Evolutionary conservation across 2,113 vertebrate genomes (phyloP).

Genomic region (Neodon shergylaensis): DNA sequence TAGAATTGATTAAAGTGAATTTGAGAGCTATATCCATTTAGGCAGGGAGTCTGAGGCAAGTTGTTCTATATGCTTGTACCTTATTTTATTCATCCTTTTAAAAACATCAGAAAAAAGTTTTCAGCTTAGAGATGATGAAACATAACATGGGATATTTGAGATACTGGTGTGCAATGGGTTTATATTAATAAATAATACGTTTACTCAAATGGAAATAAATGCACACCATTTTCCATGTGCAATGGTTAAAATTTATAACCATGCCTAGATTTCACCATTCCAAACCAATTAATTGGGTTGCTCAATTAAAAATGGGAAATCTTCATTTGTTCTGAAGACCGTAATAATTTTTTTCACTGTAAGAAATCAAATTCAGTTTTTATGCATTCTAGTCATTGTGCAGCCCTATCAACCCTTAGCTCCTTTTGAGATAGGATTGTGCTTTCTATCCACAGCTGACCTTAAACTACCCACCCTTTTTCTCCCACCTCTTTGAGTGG

Average conservation of each 20-base stretch:
- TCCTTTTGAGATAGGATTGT: neutral
- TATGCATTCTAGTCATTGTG: neutral
- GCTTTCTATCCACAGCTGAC: neutral
- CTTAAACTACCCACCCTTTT: no score
- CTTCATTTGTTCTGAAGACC: neutral
- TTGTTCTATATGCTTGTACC: neutral
- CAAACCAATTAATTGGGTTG: neutral
- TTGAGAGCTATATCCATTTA: neutral
- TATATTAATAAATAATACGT: neutral
- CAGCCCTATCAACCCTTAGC: neutral
- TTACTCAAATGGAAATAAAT: neutral
- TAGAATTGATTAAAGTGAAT: neutral
- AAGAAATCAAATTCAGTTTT: neutral
- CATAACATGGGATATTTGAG: rapidly evolving
- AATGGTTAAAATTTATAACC: neutral
- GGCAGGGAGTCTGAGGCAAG: neutral
- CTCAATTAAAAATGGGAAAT: neutral
- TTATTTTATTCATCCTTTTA: neutral
- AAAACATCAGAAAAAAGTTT: neutral
- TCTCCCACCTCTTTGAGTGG: no score
- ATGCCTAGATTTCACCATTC: neutral
- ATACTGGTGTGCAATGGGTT: neutral
- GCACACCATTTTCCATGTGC: neutral
- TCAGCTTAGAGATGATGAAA: neutral
- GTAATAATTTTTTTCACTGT: neutral